A percentile compares a stretch with the other conserved stretches of the same genome.
Evolutionary conservation across 2,888 invertebrate genomes (phyloP).

Genomic region (Pristionchus entomophagus): DNA sequence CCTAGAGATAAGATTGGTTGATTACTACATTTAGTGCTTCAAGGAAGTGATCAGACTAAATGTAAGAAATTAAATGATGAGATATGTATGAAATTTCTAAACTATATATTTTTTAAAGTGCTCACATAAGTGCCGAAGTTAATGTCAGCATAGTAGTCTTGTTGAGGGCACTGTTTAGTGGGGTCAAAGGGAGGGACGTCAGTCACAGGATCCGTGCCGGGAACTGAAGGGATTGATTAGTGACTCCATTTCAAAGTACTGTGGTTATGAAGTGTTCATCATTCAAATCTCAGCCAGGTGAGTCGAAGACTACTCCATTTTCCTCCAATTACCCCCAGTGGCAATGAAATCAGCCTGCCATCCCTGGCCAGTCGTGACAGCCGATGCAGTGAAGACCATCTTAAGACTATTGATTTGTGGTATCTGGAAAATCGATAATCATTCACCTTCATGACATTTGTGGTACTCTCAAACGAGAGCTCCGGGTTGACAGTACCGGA

Average conservation of each 20-base stretch:
- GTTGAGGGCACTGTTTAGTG: background rate
- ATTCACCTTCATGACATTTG: background rate
- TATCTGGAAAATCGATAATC: too few relatives aligned
- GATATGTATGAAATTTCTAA: too few relatives aligned
- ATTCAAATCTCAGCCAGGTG: background rate
- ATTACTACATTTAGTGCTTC: too few relatives aligned
- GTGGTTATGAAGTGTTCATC: background rate
- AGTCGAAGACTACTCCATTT: background rate
- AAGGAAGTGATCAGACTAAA: too few relatives aligned
- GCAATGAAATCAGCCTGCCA: slow-evolving; percentile 17
- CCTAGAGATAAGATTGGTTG: background rate
- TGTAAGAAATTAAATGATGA: too few relatives aligned
- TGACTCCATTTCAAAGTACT: background rate
- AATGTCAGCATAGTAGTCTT: slow-evolving; percentile 23
- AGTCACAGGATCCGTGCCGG: background rate
- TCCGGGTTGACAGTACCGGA: background rate
- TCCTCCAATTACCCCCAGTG: background rate
- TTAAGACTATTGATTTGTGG: too few relatives aligned
- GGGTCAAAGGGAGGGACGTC: background rate
- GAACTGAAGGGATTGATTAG: background rate
- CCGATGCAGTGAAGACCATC: slow-evolving; percentile 30
- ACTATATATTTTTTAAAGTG: too few relatives aligned
- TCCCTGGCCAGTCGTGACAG: background rate
- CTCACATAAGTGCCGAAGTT: slow-evolving; percentile 20
- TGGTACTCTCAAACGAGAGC: background rate